These are phyloP conservation scores for Harmothoe impar DNA, from an alignment of 2,888 invertebrate species.

Conservation along the genomic window DNA sequence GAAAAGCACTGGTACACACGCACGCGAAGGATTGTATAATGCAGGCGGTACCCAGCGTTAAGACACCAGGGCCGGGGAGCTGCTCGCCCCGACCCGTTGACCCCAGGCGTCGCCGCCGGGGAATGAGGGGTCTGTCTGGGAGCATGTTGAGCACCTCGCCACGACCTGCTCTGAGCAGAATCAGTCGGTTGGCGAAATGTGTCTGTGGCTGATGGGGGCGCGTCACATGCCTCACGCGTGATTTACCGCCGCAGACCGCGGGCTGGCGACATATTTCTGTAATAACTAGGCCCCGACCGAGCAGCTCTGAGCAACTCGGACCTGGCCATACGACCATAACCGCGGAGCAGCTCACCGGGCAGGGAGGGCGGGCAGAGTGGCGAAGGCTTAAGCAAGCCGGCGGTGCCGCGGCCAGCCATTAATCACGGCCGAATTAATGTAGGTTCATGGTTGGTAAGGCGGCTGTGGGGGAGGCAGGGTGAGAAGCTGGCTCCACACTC, in stretches of 20 bases:
- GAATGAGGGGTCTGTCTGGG: constrained; percentile 1
- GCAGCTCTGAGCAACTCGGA: constrained; percentile 14
- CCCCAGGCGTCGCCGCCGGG: constrained; percentile 1
- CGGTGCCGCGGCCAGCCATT: constrained; percentile 17
- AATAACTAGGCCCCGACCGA: not conserved
- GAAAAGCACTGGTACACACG: constrained; percentile 30
- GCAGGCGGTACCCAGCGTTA: not conserved
- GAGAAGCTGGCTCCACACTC: constrained; percentile 11
- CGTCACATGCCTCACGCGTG: constrained; percentile 43
- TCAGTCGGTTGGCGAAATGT: constrained; percentile 40
- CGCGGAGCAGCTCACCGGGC: not conserved
- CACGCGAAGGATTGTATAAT: constrained; percentile 46
- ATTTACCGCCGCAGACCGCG: not conserved
- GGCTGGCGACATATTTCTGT: constrained; percentile 42
- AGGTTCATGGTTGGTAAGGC: constrained; percentile 1
- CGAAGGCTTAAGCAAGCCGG: constrained; percentile 44
- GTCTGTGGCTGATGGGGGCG: constrained; percentile 21
- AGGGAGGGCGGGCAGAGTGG: constrained; percentile 30
- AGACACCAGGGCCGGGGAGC: constrained; percentile 9
- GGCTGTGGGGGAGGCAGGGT: constrained; percentile 2
- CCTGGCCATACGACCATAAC: constrained; percentile 8
- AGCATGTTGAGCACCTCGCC: constrained; percentile 13
- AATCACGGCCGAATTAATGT: constrained; percentile 47
- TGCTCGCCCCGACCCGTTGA: not conserved
- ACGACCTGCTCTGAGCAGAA: constrained; percentile 26